A percentile compares a stretch with the other conserved stretches of the same genome.
Evolutionary conservation across 2,113 vertebrate genomes (phyloP).

Genomic region (Tretioscincus oriximinensis): DNA sequence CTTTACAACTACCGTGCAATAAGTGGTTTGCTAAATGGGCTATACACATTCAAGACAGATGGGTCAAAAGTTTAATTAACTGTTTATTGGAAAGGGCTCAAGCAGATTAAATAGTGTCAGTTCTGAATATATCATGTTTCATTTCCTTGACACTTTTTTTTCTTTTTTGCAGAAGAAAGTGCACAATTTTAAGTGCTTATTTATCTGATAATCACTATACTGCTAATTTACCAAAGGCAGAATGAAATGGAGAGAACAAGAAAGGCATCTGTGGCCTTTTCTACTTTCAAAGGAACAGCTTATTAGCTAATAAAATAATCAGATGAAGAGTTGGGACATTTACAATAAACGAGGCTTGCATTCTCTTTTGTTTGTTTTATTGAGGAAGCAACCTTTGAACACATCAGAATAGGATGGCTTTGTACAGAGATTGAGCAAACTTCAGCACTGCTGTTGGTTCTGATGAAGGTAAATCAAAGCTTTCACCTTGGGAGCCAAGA

Average conservation of each 20-base stretch:
- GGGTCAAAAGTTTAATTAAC: not conserved
- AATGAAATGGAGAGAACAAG: not conserved
- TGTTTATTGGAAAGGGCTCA: not conserved
- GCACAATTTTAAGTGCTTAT: not conserved
- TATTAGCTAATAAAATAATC: not conserved
- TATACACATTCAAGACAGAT: not conserved
- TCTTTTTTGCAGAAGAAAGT: not conserved
- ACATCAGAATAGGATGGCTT: slow-evolving; percentile 10
- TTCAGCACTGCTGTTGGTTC: slow-evolving; percentile 43
- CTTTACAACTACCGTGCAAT: not conserved
- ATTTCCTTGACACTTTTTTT: not conserved
- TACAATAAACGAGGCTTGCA: not conserved
- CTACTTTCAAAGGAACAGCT: not conserved
- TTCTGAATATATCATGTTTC: not conserved
- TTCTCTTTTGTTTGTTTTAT: slow-evolving; percentile 3
- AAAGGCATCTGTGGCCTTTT: not conserved
- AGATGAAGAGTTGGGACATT: not conserved
- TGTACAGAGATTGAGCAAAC: slow-evolving; percentile 19
- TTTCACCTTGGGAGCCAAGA: slow-evolving; percentile 63
- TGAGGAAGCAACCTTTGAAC: not conserved
- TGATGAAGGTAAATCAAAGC: slow-evolving; percentile 61
- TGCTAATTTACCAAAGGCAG: not conserved
- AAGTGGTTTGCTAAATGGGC: not conserved
- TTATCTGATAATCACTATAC: not conserved
- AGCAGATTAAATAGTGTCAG: not conserved